phyloP scores from a whole-genome alignment of 2,113 vertebrate species.

The Neopipo cinnamomea region DNA sequence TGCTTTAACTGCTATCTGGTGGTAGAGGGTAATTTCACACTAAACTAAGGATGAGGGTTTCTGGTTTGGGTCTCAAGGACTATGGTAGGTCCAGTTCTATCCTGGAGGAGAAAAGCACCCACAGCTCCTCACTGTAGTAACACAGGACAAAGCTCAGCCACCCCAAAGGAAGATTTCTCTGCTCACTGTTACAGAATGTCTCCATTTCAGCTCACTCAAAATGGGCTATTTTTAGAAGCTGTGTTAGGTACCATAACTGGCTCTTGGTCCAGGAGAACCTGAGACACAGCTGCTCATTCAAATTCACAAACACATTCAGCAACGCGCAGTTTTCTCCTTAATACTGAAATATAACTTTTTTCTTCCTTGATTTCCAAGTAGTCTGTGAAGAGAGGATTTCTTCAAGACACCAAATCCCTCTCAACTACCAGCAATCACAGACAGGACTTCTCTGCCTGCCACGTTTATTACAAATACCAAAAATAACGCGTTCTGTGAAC shows the following conservation, averaged over 20 bases:
- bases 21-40: background rate
- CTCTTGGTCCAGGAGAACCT: background rate
- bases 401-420: background rate
- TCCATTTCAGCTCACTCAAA: background rate
- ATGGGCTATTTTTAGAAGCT: background rate
- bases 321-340: background rate
- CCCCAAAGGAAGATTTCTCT: background rate
- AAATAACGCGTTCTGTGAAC: rapidly evolving
- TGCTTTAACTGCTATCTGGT: background rate
- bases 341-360: background rate
- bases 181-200: background rate
- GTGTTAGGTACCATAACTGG: background rate
- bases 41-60: background rate
- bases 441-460: background rate
- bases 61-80: background rate
- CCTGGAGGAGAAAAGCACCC: background rate
- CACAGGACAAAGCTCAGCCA: background rate
- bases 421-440: background rate
- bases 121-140: rapidly evolving
- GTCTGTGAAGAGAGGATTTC: background rate
- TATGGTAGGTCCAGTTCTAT: background rate
- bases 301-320: background rate
- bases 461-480: background rate
- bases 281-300: background rate
- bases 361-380: background rate